Base-by-base conservation (phyloP, 2,888 invertebrate species). In the Tricholauxania praeusta region DNA sequence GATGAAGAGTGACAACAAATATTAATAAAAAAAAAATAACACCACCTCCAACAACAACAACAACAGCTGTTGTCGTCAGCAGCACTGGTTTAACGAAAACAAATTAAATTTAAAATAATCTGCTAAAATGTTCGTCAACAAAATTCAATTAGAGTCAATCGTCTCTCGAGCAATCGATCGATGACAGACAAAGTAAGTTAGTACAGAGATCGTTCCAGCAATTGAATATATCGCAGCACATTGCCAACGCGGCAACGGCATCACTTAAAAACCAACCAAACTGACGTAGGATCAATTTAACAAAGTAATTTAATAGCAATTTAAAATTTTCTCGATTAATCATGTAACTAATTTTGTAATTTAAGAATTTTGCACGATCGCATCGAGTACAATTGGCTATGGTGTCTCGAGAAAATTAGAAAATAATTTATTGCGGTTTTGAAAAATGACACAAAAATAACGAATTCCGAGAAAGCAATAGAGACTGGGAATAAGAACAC, bases 1-100 rank as follows among this genome's bases (percentile, higher is more conserved):
- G 74, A 59, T 69, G 60, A 69, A 19, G 28, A 60, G 17, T 62
- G 49, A 69, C 57, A 55, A 57, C 55, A 60, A 60, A 47, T 48
- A 72, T 65, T 53, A 73, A 8, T 52, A 74, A 65, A 70, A 53
- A 71, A 72, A 74, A 72, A 51, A 65, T 3, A 22, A 22, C 74
- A 77, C 73, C 75, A 72, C 72, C 69, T 70, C 73, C 73, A 70
- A 57, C 63, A 73, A 55, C 59, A 69, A 68, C 57, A 57, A 49
- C 51, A 17, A n/a, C 32, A 49, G 49, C 15, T 49, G 59, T 57
- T 52, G 60, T 51, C 65, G 52, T 72, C 53, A 60, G 39, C 66
- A 60, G n/a, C 59, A 53, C 47, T 62, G 66, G 39, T 47, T 57
- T 52, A 19, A 49, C 60, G 19, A 55, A 15, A 55, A 65, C 65